Evolutionary conservation across 1,140 invertebrate species (phyloP).

Genomic region (Bombus confusus): DNA sequence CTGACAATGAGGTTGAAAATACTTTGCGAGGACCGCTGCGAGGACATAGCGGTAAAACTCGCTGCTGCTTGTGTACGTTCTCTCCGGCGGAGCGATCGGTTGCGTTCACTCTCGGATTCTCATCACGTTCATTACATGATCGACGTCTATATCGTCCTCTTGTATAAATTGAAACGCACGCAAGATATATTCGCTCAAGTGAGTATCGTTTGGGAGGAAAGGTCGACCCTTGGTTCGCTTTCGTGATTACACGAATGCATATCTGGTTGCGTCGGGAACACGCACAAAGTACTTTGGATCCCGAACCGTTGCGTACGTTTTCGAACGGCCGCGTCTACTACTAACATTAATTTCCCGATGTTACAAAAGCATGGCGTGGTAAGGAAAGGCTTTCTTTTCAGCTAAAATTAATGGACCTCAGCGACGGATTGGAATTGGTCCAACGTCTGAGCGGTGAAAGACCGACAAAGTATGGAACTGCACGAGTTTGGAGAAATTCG

Average conservation of each 20-base stretch:
- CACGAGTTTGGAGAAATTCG: slow-evolving; percentile 82
- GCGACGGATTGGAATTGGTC: slow-evolving; percentile 80
- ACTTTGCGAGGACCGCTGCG: slow-evolving; percentile 83
- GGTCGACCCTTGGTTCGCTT: neutral
- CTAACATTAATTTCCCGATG: no score
- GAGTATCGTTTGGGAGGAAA: slow-evolving; percentile 52
- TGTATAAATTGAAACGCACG: slow-evolving; percentile 83
- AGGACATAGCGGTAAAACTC: slow-evolving; percentile 83
- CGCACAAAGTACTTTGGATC: rapidly evolving
- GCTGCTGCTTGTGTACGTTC: slow-evolving; percentile 82
- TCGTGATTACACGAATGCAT: neutral
- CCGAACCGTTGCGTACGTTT: no score
- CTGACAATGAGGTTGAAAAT: slow-evolving; percentile 83
- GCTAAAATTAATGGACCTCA: slow-evolving; percentile 82
- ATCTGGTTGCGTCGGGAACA: no score
- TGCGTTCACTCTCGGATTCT: slow-evolving; percentile 79
- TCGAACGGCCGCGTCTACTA: no score
- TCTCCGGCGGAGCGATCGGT: slow-evolving; percentile 77
- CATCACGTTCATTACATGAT: slow-evolving; percentile 82
- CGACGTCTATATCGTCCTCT: slow-evolving; percentile 83
- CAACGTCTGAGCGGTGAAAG: slow-evolving; percentile 80
- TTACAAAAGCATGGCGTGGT: neutral
- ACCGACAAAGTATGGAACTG: slow-evolving; percentile 80
- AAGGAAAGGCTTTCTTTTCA: slow-evolving; percentile 60
- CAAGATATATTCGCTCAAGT: slow-evolving; percentile 83